Conservation (phyloP, 2,888 invertebrate genomes). For the Chymomyza caudatula region DNA sequence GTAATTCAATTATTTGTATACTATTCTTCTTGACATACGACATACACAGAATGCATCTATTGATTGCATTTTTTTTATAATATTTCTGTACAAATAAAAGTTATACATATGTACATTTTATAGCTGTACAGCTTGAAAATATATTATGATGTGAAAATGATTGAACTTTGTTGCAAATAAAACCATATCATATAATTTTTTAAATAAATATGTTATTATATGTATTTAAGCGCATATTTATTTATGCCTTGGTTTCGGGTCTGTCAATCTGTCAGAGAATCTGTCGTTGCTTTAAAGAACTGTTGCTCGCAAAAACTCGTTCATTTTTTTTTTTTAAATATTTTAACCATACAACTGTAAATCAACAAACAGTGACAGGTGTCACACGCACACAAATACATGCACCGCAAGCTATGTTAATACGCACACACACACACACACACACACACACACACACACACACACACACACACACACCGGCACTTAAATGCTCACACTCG, state of each 20-base stretch:
- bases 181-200: neutral
- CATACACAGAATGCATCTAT: neutral
- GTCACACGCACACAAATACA: too few relatives aligned
- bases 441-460: neutral
- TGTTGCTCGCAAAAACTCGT: neutral
- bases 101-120: neutral
- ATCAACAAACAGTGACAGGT: constrained; percentile 43
- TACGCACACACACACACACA: neutral
- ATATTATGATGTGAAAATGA: neutral
- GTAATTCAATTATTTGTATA: neutral
- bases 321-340: neutral
- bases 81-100: neutral
- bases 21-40: neutral
- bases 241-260: neutral
- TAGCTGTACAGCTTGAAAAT: neutral
- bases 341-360: constrained; percentile 39
- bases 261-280: neutral
- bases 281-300: neutral
- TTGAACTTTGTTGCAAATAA: neutral
- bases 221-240: neutral
- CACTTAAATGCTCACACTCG: constrained; percentile 27
- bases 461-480: neutral
- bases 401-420: too few relatives aligned
- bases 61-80: neutral
- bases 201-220: neutral